Evolutionary conservation across 2,888 invertebrate species (phyloP).

Genomic region (Neria commutata): DNA sequence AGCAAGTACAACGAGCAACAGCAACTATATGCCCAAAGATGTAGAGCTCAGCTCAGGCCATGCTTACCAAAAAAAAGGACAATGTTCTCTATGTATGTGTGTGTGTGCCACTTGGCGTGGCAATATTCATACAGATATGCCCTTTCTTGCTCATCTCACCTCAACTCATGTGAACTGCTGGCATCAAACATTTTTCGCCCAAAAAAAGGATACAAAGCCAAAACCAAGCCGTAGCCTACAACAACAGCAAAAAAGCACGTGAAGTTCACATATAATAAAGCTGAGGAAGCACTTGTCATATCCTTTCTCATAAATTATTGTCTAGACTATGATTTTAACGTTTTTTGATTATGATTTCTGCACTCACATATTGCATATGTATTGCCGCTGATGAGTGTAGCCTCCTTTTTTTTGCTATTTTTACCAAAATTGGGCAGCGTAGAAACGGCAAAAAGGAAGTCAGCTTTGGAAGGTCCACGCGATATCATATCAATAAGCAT

Average conservation of each 20-base stretch:
- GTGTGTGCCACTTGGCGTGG: neutral
- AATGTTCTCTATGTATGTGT: neutral
- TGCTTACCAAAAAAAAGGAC: neutral
- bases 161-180: no score
- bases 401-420: constrained; percentile 1
- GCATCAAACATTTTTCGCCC: no score
- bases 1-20: no score
- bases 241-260: no score
- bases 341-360: constrained; percentile 56
- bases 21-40: neutral
- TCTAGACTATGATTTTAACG: constrained; percentile 61
- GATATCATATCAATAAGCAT: constrained; percentile 54
- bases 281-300: constrained; percentile 25
- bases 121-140: neutral
- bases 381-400: neutral
- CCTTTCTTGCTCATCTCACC: no score
- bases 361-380: neutral
- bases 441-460: neutral
- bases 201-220: no score
- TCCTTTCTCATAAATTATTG: constrained; percentile 59
- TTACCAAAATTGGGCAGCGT: no score
- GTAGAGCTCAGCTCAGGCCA: no score
- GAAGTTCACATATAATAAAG: constrained; percentile 17
- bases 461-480: constrained; percentile 3
- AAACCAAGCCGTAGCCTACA: no score